A percentile compares a stretch with the other conserved stretches of the same genome.
Evolutionary conservation across 2,888 invertebrate species (phyloP).

Genomic region (Halictus ligatus): DNA sequence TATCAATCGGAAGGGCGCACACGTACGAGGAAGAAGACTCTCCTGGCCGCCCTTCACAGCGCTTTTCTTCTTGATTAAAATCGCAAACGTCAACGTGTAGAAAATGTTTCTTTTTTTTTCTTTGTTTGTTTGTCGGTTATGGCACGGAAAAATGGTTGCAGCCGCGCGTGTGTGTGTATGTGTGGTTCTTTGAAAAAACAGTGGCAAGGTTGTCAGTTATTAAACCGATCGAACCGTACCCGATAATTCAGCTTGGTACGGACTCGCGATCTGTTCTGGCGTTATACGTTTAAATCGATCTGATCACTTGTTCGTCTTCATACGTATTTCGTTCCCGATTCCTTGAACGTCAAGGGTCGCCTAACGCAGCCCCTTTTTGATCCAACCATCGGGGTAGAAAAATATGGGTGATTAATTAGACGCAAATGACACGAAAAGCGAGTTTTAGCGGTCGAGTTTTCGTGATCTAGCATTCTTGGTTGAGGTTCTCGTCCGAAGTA

Average conservation of each 20-base stretch:
- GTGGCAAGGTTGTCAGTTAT: neutral
- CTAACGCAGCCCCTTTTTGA: conserved; percentile 15
- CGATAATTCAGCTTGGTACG: too few relatives aligned
- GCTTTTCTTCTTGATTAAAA: neutral
- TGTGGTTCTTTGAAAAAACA: conserved; percentile 4
- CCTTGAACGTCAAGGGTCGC: conserved; percentile 5
- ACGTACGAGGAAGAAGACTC: conserved; percentile 30
- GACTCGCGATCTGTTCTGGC: neutral
- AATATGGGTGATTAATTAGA: conserved; percentile 65
- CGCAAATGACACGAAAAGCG: conserved; percentile 66
- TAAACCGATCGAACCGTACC: too few relatives aligned
- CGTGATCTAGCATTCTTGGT: conserved; percentile 80
- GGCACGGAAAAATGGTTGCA: conserved; percentile 33
- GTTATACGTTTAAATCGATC: neutral
- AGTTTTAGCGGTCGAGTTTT: conserved; percentile 60
- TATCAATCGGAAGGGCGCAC: conserved; percentile 39
- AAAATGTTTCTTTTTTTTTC: neutral
- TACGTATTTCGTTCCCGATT: conserved; percentile 14
- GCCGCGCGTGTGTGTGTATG: neutral
- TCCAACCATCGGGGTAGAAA: conserved; percentile 29
- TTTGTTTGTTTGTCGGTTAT: conserved; percentile 5
- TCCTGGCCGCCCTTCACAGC: neutral
- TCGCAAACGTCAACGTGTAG: neutral
- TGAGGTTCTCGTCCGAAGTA: conserved; percentile 82
- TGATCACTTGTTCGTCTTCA: conserved; percentile 10